These are phyloP conservation scores for Andrena cerasifolii DNA, from an alignment of 1,140 invertebrate genomes.

Conservation along the genomic window DNA sequence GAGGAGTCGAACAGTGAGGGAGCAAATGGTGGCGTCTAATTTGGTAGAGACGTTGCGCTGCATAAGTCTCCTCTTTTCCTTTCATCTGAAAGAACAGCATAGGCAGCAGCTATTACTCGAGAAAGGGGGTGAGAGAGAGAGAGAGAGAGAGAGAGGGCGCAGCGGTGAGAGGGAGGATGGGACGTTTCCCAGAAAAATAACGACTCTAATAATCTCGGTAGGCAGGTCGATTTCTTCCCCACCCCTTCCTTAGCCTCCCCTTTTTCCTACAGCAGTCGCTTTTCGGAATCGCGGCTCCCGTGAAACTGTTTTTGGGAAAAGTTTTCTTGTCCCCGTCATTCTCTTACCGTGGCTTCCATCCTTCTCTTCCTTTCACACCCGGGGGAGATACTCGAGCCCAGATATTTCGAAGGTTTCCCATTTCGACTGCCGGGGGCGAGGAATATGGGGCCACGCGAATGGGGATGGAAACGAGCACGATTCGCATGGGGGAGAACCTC, in stretches of 20 bases:
- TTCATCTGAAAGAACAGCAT: conserved; percentile 29
- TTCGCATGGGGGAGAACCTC: conserved; percentile 69
- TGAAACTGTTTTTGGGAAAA: conserved; percentile 66
- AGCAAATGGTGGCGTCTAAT: conserved; percentile 47
- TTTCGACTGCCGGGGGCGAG: conserved; percentile 67
- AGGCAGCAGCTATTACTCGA: conserved; percentile 49
- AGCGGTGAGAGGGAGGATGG: neutral
- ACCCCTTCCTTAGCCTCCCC: conserved; percentile 44
- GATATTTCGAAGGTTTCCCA: conserved; percentile 71
- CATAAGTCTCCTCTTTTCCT: conserved; percentile 38
- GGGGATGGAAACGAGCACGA: conserved; percentile 69
- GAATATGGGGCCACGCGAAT: conserved; percentile 61
- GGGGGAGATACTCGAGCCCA: conserved; percentile 62
- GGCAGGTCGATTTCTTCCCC: conserved; percentile 52
- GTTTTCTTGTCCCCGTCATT: conserved; percentile 7
- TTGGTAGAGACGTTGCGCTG: conserved; percentile 31
- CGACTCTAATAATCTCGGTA: conserved; percentile 71
- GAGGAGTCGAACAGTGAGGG: conserved; percentile 7
- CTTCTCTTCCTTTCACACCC: conserved; percentile 27
- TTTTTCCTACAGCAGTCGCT: conserved; percentile 38
- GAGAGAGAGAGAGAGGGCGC: too few species aligned
- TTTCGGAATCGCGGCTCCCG: conserved; percentile 62
- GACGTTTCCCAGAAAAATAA: conserved; percentile 69
- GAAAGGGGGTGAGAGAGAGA: neutral
- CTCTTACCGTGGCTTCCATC: conserved; percentile 20